Evolutionary conservation across 2,797 vertebrate genomes (phyloP).

Genomic region (Periophthalmus magnuspinnatus): DNA sequence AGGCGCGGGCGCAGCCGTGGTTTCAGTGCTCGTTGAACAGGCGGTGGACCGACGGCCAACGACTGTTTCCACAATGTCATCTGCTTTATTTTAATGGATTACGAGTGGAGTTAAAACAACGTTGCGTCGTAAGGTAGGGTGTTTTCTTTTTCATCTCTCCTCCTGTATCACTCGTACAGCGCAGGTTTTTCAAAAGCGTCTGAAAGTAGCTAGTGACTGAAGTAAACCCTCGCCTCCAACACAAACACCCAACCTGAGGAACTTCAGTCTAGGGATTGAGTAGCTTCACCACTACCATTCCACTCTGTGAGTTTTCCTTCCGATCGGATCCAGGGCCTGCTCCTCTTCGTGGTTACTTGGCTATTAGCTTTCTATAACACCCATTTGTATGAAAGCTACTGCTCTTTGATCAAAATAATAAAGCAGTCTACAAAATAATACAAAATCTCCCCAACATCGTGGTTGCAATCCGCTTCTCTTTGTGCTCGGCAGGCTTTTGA

Average conservation of each 20-base stretch:
- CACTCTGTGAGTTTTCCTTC: not conserved
- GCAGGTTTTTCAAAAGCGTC: constrained; percentile 55
- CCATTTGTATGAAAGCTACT: not conserved
- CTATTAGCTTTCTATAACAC: constrained; percentile 9
- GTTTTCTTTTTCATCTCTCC: constrained; percentile 11
- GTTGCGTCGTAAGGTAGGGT: constrained; percentile 49
- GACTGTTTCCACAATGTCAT: constrained; percentile 50
- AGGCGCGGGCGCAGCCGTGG: constrained; percentile 67
- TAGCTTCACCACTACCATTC: constrained; percentile 37
- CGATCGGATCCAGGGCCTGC: not conserved
- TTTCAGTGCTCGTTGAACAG: constrained; percentile 74
- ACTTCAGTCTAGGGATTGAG: constrained; percentile 64
- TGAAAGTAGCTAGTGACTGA: constrained; percentile 70
- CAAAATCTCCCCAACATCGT: constrained; percentile 49
- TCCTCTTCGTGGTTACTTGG: not conserved
- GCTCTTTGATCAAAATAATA: constrained; percentile 31
- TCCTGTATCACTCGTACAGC: constrained; percentile 38
- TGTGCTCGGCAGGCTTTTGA: constrained; percentile 41
- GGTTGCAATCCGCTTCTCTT: constrained; percentile 58
- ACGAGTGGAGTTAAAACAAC: constrained; percentile 38
- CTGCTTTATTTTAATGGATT: constrained; percentile 56
- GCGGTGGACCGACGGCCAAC: constrained; percentile 45
- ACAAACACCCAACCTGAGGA: constrained; percentile 54
- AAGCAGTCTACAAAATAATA: constrained; percentile 48
- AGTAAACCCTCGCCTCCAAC: constrained; percentile 54